A percentile compares a stretch with the other conserved stretches of the same genome.
Conservation (phyloP, 1,140 invertebrate genomes). For the Bombus pascuorum region DNA sequence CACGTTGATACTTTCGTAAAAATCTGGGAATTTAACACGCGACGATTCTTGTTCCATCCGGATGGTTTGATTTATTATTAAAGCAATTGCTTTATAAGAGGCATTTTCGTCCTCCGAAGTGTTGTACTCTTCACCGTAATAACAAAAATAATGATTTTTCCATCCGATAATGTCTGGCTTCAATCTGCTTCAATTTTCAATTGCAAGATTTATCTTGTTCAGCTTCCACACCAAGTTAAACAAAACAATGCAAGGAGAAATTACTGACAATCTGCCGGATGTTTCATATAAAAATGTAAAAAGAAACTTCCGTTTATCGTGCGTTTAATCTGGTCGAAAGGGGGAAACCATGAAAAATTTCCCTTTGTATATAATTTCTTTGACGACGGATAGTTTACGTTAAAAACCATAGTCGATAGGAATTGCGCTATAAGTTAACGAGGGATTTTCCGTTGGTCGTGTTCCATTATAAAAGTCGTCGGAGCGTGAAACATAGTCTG, state of each 20-base stretch:
- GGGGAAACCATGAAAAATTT: background rate
- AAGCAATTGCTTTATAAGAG: background rate
- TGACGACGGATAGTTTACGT: background rate
- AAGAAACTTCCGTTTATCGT: background rate
- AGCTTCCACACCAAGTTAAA: too few relatives aligned
- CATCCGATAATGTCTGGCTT: background rate
- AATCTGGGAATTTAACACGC: background rate
- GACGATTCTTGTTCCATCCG: background rate
- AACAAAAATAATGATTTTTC: background rate
- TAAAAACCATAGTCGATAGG: too few relatives aligned
- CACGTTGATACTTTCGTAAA: too few relatives aligned
- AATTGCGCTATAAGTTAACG: background rate
- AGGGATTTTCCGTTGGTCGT: background rate
- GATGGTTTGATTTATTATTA: background rate
- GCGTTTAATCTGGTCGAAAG: background rate
- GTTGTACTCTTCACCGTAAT: accelerated
- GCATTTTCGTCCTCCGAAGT: background rate
- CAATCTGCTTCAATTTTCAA: background rate
- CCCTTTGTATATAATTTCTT: background rate
- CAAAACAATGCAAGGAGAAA: too few relatives aligned
- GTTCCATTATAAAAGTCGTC: constrained; percentile 13
- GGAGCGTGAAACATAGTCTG: background rate
- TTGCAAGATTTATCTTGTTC: background rate
- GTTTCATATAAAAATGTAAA: too few relatives aligned
- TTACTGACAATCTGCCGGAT: too few relatives aligned